These are phyloP conservation scores for Semnornis frantzii DNA, from an alignment of 2,113 vertebrate genomes.

Conservation along the genomic window DNA sequence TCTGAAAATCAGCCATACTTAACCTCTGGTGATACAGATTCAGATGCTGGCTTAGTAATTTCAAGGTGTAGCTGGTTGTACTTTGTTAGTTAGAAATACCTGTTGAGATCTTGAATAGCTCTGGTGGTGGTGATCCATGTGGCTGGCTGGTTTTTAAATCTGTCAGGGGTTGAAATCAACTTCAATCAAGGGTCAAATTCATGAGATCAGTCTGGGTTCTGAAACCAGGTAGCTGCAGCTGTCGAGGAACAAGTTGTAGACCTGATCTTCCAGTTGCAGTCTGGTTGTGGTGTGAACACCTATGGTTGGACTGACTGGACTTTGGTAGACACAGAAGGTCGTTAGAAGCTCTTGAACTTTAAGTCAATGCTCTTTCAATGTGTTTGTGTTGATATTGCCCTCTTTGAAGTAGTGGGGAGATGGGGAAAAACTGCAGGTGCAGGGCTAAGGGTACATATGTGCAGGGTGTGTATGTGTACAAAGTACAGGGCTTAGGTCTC, in stretches of 20 bases:
- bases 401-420: not conserved
- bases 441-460: not conserved
- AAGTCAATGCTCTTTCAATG: not conserved
- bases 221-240: not conserved
- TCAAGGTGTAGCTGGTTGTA: not conserved
- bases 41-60: not conserved
- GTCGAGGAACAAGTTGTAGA: not conserved
- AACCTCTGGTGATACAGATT: not conserved
- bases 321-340: not conserved
- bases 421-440: not conserved
- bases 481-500: not conserved
- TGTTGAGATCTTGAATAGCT: not conserved
- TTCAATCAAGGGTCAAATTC: not conserved
- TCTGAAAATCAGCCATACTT: not conserved
- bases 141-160: not conserved
- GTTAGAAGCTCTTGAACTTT: not conserved
- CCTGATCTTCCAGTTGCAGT: not conserved
- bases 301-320: not conserved
- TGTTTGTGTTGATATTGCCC: not conserved
- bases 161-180: not conserved
- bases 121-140: not conserved
- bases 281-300: not conserved
- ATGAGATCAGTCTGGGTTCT: not conserved
- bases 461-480: not conserved
- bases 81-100: not conserved